phyloP scores from a whole-genome alignment of 2,113 vertebrate genomes.

The Ptilonorhynchus violaceus region DNA sequence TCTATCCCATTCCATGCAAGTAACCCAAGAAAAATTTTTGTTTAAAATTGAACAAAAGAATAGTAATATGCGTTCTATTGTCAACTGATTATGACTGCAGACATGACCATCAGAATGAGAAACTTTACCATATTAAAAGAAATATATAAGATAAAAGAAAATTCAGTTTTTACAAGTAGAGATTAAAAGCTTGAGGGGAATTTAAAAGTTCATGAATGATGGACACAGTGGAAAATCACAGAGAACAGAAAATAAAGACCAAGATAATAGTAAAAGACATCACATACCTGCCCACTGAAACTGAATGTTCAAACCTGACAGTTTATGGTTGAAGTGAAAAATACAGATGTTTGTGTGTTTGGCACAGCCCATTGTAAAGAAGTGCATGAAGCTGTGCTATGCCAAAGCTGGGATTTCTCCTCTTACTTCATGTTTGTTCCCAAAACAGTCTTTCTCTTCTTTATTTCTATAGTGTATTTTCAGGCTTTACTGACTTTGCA shows the following conservation, averaged over 20 bases:
- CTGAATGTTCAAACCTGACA: neutral
- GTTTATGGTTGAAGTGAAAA: neutral
- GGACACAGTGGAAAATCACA: constrained; percentile 36
- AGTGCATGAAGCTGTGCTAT: neutral
- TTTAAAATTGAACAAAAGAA: neutral
- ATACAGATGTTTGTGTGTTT: neutral
- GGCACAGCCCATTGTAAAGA: neutral
- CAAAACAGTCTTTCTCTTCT: neutral
- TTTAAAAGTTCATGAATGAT: constrained; percentile 11
- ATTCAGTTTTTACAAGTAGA: neutral
- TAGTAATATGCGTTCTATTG: neutral
- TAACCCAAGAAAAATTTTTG: neutral
- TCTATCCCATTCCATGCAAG: constrained; percentile 1
- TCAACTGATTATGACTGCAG: constrained; percentile 26
- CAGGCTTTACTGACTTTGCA: neutral
- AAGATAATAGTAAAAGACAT: neutral
- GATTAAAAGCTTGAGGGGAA: neutral
- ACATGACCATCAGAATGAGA: neutral
- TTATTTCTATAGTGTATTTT: neutral
- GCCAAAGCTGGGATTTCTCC: neutral
- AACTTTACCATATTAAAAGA: constrained; percentile 35
- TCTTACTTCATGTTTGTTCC: neutral
- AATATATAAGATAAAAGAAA: neutral
- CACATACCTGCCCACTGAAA: neutral
- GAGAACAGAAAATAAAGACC: neutral